phyloP scores from a whole-genome alignment of 2,888 invertebrate genomes.

The Hetaerina titia region DNA sequence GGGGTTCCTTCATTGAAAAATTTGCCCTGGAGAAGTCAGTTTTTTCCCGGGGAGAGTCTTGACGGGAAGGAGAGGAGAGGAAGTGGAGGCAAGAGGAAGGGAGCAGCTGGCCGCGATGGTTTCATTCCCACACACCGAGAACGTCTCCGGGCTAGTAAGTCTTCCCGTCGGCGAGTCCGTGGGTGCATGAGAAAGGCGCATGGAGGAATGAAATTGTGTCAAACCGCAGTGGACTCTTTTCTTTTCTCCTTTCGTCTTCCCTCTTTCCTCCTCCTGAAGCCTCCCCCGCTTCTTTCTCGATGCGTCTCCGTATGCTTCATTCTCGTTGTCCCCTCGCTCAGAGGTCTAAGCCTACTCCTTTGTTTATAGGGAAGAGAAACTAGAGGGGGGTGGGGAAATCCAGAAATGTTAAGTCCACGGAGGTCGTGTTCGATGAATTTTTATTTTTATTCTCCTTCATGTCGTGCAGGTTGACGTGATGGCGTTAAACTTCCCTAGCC shows the following conservation, averaged over 20 bases:
- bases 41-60: background rate
- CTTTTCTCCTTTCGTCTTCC: background rate
- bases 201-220: background rate
- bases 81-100: background rate
- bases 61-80: background rate
- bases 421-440: background rate
- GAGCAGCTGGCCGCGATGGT: conserved; percentile 27
- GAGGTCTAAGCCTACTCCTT: background rate
- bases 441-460: background rate
- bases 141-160: background rate
- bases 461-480: background rate
- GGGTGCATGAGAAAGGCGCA: background rate
- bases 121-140: conserved; percentile 32
- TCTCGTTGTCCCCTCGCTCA: too few relatives aligned
- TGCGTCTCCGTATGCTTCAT: too few relatives aligned
- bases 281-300: background rate
- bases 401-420: background rate
- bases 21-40: background rate
- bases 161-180: background rate
- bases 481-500: background rate
- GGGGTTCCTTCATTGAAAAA: background rate
- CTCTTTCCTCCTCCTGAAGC: background rate
- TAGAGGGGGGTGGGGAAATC: background rate
- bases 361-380: background rate
- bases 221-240: background rate